Evolutionary conservation across 2,888 invertebrate species (phyloP), one percentile per base, ranked within the genome.

Genomic region (Monoplex corrugatus): DNA sequence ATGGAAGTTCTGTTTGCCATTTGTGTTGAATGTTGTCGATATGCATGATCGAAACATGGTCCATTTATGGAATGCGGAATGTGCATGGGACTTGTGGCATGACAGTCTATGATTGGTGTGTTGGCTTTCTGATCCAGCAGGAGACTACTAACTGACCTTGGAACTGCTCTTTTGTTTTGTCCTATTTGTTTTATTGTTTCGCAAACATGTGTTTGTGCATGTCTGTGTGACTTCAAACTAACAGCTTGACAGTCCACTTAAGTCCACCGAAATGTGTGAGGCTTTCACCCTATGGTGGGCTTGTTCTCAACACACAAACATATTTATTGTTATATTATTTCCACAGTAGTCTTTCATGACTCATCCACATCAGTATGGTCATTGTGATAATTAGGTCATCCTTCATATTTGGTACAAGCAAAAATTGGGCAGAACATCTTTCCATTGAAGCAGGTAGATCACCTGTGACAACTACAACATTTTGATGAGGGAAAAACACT

Each of bases 71-170:
- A 83, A 83, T 88, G 43, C 40, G 44, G 80, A 68, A 68, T 44
- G 80, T 88, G 88, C 88, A 88, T 88, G 88, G 83, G 88, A 68
- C 63, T 78, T 82, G 45, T 88, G 88, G 88, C 88, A 88, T 88
- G 88, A 88, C 45, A 87, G 87, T 87, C 80, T 35, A 82, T 87
- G 72, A 68, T 86, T 68, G 88, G 78, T 80, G 88, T 83, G 83
- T 83, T 68, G 83, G 88, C 63, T 88, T 57, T 82, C 44, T 82
- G 63, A 68, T 80, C 45, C 83, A 80, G 80, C 88, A 45, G 80
- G 82, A 38, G 23, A 80, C n/a, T 86, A 86, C 83, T 88, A 88
- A 88, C 83, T 83, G 83, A 83, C 83, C 83, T 80, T 78, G 88
- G 88, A 72, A 83, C 44, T 57, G 83, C 72, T 63, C 32, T 63